A percentile compares a stretch with the other conserved stretches of the same genome.
phyloP scores from a whole-genome alignment of 2,797 vertebrate species.

The Protosalanx chinensis region DNA sequence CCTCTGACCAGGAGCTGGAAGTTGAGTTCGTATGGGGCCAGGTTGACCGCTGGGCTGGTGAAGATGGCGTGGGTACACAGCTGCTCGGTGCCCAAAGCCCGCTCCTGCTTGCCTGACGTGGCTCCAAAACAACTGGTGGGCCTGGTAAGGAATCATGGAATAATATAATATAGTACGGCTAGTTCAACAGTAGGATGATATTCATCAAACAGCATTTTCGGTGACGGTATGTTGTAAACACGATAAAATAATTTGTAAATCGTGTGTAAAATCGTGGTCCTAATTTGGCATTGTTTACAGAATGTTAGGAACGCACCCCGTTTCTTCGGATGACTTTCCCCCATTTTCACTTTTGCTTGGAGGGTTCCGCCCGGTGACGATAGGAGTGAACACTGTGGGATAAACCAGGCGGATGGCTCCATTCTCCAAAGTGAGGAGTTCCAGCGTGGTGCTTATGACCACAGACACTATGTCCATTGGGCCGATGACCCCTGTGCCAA shows the following conservation, averaged over 20 bases:
- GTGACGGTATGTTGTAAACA: too few species aligned
- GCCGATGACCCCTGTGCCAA: slow-evolving; percentile 81
- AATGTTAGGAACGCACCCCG: slow-evolving; percentile 55
- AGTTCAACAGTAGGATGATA: too few species aligned
- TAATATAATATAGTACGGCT: too few species aligned
- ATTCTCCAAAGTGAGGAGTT: slow-evolving; percentile 84
- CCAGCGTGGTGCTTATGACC: slow-evolving; percentile 82
- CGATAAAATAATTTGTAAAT: too few species aligned
- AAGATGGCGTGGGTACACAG: slow-evolving; percentile 78
- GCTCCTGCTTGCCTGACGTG: slow-evolving; percentile 71
- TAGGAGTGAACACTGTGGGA: slow-evolving; percentile 81
- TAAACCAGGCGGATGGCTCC: slow-evolving; percentile 85
- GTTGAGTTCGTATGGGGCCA: slow-evolving; percentile 86
- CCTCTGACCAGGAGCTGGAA: slow-evolving; percentile 95
- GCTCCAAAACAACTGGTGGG: slow-evolving; percentile 88
- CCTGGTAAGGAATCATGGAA: slow-evolving; percentile 60
- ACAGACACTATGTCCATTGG: slow-evolving; percentile 83
- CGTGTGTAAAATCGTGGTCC: too few species aligned
- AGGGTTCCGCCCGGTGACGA: slow-evolving; percentile 62
- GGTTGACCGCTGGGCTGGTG: slow-evolving; percentile 78
- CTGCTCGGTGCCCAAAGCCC: slow-evolving; percentile 58
- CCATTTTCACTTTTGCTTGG: slow-evolving; percentile 76
- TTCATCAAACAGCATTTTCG: too few species aligned
- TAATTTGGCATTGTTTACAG: background rate
- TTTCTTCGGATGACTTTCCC: slow-evolving; percentile 82